phyloP scores from a whole-genome alignment of 1,140 invertebrate genomes.

The Theocolax elegans region DNA sequence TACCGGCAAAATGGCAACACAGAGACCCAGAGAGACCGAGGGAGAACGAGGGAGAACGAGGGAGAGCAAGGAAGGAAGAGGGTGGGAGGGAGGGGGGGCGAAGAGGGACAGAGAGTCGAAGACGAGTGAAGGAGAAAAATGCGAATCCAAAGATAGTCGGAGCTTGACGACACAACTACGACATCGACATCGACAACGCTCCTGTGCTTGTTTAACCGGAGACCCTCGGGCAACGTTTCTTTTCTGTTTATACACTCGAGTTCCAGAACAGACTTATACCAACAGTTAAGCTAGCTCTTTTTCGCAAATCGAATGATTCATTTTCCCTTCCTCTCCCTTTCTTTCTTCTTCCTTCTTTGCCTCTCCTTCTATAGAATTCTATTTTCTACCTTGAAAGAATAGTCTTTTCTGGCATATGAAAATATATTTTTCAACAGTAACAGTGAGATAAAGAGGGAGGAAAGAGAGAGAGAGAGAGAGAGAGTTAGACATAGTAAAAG shows the following conservation, averaged over 20 bases:
- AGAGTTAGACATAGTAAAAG: neutral
- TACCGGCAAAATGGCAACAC: conserved; percentile 1
- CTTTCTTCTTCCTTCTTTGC: neutral
- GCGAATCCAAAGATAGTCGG: conserved; percentile 12
- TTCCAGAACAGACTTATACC: neutral
- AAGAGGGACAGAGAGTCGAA: neutral
- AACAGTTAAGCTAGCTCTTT: neutral
- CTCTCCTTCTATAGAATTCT: too few relatives aligned
- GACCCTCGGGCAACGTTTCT: neutral
- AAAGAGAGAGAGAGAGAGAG: neutral
- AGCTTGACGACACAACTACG: too few relatives aligned
- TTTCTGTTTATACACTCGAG: neutral
- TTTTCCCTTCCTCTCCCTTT: neutral
- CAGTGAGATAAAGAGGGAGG: neutral
- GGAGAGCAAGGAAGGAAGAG: conserved; percentile 17
- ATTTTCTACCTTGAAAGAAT: too few relatives aligned
- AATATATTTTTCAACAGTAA: neutral
- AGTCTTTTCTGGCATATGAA: neutral
- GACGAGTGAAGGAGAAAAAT: neutral
- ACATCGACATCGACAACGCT: too few relatives aligned
- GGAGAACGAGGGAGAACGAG: conserved; percentile 19
- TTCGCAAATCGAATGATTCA: conserved; percentile 8
- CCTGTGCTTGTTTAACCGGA: neutral
- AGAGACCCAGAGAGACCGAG: conserved; percentile 8
- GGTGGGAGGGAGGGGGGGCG: neutral